These are phyloP conservation scores for Habrosyne pyritoides DNA, from an alignment of 2,888 invertebrate species.

Conservation along the genomic window DNA sequence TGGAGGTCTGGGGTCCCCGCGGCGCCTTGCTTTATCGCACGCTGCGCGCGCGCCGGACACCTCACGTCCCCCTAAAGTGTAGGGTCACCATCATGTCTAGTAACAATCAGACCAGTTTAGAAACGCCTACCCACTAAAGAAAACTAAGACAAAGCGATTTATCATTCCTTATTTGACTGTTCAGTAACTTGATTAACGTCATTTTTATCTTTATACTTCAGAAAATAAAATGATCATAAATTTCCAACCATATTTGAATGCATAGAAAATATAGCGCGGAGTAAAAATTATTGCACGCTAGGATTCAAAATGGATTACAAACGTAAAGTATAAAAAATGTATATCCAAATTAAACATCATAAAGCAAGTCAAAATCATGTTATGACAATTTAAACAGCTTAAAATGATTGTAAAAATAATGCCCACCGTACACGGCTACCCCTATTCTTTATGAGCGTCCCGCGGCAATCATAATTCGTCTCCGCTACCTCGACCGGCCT, in stretches of 20 bases:
- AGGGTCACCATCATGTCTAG: conserved; percentile 46
- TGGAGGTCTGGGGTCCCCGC: conserved; percentile 78
- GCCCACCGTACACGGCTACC: conserved; percentile 46
- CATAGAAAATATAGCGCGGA: too few relatives aligned
- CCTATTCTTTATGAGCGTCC: conserved; percentile 55
- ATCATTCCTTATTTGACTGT: not conserved
- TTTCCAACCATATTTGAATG: too few relatives aligned
- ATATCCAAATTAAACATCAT: too few relatives aligned
- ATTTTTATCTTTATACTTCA: too few relatives aligned
- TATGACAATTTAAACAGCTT: conserved; percentile 6
- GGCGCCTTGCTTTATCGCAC: conserved; percentile 81
- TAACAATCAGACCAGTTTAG: not conserved
- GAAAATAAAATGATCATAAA: too few relatives aligned
- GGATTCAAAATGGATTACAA: too few relatives aligned
- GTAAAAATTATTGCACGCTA: too few relatives aligned
- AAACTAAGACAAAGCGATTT: not conserved
- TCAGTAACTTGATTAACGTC: not conserved
- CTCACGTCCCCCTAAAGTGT: conserved; percentile 54
- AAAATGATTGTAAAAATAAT: conserved; percentile 24
- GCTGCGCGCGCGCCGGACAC: conserved; percentile 77
- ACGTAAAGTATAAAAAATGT: too few relatives aligned
- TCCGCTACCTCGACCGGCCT: conserved; percentile 54
- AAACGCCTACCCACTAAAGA: not conserved
- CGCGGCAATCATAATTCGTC: conserved; percentile 69
- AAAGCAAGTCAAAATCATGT: not conserved